Percentiles rank a stretch among this genome's conserved stretches.
phyloP scores from a whole-genome alignment of 1,140 invertebrate genomes.

The Pogonus chalceus region DNA sequence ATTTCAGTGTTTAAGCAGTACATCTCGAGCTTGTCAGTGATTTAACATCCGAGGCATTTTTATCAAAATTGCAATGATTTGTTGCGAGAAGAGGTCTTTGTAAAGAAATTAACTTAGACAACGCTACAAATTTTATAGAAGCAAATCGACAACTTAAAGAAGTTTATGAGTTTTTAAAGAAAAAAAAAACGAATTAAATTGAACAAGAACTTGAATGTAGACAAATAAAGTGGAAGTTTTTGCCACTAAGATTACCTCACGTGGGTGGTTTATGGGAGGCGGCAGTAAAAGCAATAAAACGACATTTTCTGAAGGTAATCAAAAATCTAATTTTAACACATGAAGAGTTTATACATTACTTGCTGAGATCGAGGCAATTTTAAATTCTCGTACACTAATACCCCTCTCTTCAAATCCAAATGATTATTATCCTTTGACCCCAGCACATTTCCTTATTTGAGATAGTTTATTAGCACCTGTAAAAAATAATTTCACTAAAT shows the following conservation, averaged over 20 bases:
- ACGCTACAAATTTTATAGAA: no score
- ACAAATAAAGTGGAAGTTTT: no score
- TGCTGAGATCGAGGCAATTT: slow-evolving; percentile 15
- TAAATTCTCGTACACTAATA: slow-evolving; percentile 20
- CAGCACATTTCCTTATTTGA: slow-evolving; percentile 21
- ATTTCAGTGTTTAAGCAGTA: slow-evolving; percentile 19
- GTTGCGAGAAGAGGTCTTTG: slow-evolving; percentile 23
- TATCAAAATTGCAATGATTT: slow-evolving; percentile 24
- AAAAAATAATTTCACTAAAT: slow-evolving; percentile 14
- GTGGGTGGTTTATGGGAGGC: slow-evolving; percentile 16
- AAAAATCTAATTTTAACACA: slow-evolving; percentile 15
- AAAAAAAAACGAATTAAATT: neutral
- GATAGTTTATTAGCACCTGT: slow-evolving; percentile 13
- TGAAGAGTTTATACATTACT: slow-evolving; percentile 18
- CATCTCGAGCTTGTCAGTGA: slow-evolving; percentile 27
- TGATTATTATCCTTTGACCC: slow-evolving; percentile 17
- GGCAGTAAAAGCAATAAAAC: slow-evolving; percentile 32
- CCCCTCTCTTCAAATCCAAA: slow-evolving; percentile 19
- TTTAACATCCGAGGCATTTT: slow-evolving; percentile 23
- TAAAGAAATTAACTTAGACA: no score
- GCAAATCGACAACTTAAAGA: slow-evolving; percentile 22
- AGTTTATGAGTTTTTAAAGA: slow-evolving; percentile 31
- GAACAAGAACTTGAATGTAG: slow-evolving; percentile 29
- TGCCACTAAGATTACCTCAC: no score
- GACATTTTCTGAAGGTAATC: slow-evolving; percentile 24